A percentile compares a stretch with the other conserved stretches of the same genome.
phyloP scores from a whole-genome alignment of 64 coral and sea anemone genomes.

The Actinia tenebrosa region DNA sequence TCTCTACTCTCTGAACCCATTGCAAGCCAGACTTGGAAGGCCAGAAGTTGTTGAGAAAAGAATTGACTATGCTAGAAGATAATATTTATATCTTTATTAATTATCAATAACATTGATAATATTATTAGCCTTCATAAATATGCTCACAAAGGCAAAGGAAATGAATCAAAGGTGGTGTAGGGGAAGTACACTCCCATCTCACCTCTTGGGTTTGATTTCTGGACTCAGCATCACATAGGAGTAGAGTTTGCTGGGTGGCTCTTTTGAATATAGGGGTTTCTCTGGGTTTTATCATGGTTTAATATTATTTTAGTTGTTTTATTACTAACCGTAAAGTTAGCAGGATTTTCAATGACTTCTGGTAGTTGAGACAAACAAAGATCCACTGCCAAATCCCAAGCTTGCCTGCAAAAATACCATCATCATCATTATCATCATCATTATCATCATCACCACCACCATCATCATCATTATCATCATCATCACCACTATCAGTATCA shows the following conservation, averaged over 20 bases:
- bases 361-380: slow-evolving; percentile 86
- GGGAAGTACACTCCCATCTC: no score
- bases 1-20: slow-evolving; percentile 79
- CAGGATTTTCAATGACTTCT: slow-evolving; percentile 78
- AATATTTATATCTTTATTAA: background rate
- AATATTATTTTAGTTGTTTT: background rate
- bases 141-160: no score
- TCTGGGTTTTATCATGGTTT: background rate
- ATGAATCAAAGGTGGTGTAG: no score
- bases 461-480: background rate
- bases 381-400: slow-evolving; percentile 96
- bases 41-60: slow-evolving; percentile 89
- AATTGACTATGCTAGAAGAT: slow-evolving; percentile 79
- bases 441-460: background rate
- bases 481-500: background rate
- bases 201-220: no score
- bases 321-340: slow-evolving; percentile 60
- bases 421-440: background rate
- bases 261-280: no score
- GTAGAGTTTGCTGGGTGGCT: no score
- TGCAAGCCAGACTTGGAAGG: slow-evolving; percentile 98
- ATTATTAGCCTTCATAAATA: no score
- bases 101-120: no score
- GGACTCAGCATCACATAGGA: no score
- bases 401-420: slow-evolving; percentile 60